Evolutionary conservation across 2,888 invertebrate species (phyloP), one percentile per base, ranked within the genome.

Genomic region (Troilus luridus): DNA sequence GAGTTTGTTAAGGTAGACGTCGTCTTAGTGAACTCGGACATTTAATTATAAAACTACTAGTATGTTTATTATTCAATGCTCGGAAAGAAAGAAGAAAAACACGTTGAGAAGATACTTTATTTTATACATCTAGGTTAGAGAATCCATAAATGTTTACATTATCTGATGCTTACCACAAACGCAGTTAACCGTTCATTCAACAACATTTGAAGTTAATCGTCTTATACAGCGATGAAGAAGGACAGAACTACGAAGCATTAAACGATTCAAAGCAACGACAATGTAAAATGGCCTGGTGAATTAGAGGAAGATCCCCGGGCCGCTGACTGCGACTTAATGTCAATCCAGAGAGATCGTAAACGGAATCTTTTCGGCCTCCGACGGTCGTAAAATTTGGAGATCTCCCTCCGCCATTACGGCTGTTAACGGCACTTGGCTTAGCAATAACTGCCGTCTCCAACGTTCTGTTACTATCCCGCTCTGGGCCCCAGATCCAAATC

Each of bases 321-420:
- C 14, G n/a, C 3, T 11, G 85, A 1, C 21, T n/a, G n/a, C 85
- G n/a, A n/a, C 14, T 56, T 85, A 56, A 85, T 85, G 85, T 85
- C 85, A 85, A 85, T 85, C 85, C 56, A 58, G 85, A 85, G 19
- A 2, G 85, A 54, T 58, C 56, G 54, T 56, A 85, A 85, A 58
- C 56, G 85, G 85, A n/a, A 85, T 85, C 85, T 85, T 85, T 85
- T 85, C 85, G 85, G 56, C 85, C 56, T 85, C 85, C 56, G 85
- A 11, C 56, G 85, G 21, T 58, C 54, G 54, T 85, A 10, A 85
- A 85, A 58, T 58, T 85, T 85, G 56, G 27, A 77, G 72, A 77
- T 77, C 72, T 77, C 21, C 41, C 17, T 41, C 56, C 21, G n/a
- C n/a, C 85, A 12, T 85, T 56, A 85, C 21, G 54, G 56, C 72